Evolutionary conservation across 92 coral and sea anemone species (phyloP).

Genomic region (Nematostella vectensis): DNA sequence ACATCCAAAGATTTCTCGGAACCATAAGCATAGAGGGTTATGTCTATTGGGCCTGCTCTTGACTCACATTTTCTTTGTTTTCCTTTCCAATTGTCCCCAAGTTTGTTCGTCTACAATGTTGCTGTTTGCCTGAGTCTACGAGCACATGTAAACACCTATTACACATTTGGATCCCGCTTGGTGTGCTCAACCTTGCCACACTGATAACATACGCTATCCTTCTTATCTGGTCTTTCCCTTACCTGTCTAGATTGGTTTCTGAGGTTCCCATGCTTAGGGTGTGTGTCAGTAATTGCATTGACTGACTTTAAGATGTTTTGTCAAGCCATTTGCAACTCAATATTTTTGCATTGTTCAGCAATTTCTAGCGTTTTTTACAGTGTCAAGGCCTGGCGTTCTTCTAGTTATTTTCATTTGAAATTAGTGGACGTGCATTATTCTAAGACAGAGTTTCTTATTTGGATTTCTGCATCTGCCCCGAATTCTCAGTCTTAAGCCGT

Average conservation of each 20-base stretch:
- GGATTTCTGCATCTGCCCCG: conserved; percentile 10
- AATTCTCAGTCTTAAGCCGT: conserved; percentile 20
- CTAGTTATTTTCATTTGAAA: conserved; percentile 1
- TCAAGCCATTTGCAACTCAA: conserved; percentile 4
- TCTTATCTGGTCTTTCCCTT: background rate
- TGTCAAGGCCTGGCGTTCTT: conserved; percentile 21
- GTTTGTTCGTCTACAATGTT: background rate
- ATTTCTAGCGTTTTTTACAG: conserved; percentile 17
- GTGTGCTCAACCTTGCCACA: background rate
- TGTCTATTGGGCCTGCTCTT: background rate
- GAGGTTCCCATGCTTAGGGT: too few species aligned
- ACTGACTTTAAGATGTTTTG: background rate
- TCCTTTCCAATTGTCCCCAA: background rate
- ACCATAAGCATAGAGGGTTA: background rate
- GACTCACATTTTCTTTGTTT: background rate
- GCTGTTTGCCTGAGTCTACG: background rate
- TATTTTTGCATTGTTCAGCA: conserved; percentile 18
- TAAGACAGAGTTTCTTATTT: conserved; percentile 2
- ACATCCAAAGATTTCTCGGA: too few species aligned
- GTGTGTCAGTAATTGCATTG: background rate
- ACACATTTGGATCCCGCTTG: background rate
- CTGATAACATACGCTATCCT: background rate
- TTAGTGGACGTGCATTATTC: conserved; percentile 2
- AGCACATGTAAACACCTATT: background rate
- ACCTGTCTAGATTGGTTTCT: background rate